Evolutionary conservation across 2,797 vertebrate species (phyloP), one percentile per base, ranked within the genome.

Genomic region (Takifugu ocellatus): DNA sequence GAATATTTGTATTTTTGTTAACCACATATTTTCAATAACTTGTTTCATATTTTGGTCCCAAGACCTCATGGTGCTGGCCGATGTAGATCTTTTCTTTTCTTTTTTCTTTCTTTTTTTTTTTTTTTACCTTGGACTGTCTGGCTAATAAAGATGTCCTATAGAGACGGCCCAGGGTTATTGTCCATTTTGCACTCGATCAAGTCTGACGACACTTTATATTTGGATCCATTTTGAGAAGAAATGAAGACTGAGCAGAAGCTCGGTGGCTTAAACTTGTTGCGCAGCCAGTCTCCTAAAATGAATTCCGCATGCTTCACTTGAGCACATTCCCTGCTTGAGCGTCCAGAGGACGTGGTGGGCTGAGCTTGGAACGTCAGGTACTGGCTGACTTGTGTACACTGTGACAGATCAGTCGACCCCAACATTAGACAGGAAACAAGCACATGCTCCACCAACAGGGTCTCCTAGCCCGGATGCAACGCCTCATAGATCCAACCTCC

Each of bases 401-500:
- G 70, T 56, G 61, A 76, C 58, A 56, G 75, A 78, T 71, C 62
- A 67, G 61, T 56, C 54, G 55, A 65, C 44, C 54, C 51, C 69
- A 21, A 36, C 61, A 51, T 58, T 57, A 36, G 56, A 36, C 54
- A 26, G 43, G 63, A 66, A 79, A 75, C 51, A 84, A 88, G 87
- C 85, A 88, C 87, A 88, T 63, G 66, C 57, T 61, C 70, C 72
- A 77, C 62, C 72, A 46, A 75, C 77, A 86, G 79, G 81, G 76
- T 77, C 78, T 75, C 71, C 72, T 68, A 67, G 66, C 66, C 74
- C 72, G 65, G 80, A 72, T 75, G 75, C 91, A 93, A 92, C 92
- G 90, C 90, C 92, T 91, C 87, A 88, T 92, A 83, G 75, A 88
- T 79, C 83, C 85, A 86, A 92, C 93, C 93, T 95, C 89, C 90